These are phyloP conservation scores for Cavia aperea DNA, from an alignment of 2,113 vertebrate genomes.

Conservation along the genomic window DNA sequence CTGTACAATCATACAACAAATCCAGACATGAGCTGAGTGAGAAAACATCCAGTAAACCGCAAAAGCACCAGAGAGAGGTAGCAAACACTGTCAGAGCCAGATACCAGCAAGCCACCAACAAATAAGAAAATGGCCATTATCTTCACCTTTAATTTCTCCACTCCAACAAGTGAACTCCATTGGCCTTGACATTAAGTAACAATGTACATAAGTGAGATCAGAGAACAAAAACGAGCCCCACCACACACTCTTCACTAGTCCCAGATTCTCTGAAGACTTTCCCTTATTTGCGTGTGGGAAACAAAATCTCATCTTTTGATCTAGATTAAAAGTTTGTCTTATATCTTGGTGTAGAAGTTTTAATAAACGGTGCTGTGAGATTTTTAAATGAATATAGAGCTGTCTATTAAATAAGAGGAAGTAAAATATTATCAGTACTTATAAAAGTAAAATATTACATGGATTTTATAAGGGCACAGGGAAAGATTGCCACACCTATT, in stretches of 20 bases:
- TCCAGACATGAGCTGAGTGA: neutral
- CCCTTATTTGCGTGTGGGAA: neutral
- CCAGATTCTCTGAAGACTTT: neutral
- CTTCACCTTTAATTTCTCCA: neutral
- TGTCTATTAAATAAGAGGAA: neutral
- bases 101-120: neutral
- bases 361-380: neutral
- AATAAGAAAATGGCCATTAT: neutral
- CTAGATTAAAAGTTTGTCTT: neutral
- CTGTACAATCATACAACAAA: neutral
- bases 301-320: neutral
- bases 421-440: neutral
- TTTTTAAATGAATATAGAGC: neutral
- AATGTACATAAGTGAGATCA: neutral
- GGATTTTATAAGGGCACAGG: neutral
- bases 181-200: neutral
- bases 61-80: neutral
- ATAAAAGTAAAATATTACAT: neutral
- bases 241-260: neutral
- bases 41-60: neutral
- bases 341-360: neutral
- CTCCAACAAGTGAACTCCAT: neutral
- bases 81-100: neutral
- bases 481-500: neutral
- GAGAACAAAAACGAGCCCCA: neutral